Evolutionary conservation across 1,140 invertebrate genomes (phyloP).

Genomic region (Belonocnema kinseyi): DNA sequence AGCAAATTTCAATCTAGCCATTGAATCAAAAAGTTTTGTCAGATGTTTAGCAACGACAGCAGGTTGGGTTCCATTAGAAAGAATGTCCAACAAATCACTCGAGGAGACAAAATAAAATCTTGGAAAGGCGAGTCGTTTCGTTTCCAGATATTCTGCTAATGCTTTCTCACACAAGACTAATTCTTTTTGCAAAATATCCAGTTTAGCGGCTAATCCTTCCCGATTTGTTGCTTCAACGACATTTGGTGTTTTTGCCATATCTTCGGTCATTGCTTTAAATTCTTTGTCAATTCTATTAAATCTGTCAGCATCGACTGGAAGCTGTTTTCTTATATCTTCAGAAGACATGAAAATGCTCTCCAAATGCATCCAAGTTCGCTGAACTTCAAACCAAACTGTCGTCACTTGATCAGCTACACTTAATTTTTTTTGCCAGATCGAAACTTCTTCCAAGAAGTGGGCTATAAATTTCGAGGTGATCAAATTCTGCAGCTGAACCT

Average conservation of each 20-base stretch:
- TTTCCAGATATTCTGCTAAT: constrained; percentile 96
- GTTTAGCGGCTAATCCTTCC: constrained; percentile 83
- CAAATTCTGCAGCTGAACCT: constrained; percentile 95
- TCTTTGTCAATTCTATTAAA: constrained; percentile 94
- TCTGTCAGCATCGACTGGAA: constrained; percentile 93
- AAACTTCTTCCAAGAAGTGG: constrained; percentile 95
- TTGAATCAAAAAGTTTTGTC: constrained; percentile 97
- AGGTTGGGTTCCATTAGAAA: constrained; percentile 97
- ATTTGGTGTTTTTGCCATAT: constrained; percentile 87
- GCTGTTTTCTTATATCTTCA: constrained; percentile 95
- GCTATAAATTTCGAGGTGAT: constrained; percentile 98
- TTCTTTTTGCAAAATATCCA: constrained; percentile 90
- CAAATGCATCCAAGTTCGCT: constrained; percentile 96
- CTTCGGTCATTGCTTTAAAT: constrained; percentile 87
- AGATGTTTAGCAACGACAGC: constrained; percentile 90
- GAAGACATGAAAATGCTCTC: constrained; percentile 99
- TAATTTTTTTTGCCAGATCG: constrained; percentile 94
- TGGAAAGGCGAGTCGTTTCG: constrained; percentile 97
- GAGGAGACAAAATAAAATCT: constrained; percentile 98
- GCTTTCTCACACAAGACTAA: constrained; percentile 97
- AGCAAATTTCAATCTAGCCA: constrained; percentile 90
- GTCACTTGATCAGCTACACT: constrained; percentile 95
- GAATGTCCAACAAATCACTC: constrained; percentile 95
- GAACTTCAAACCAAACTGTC: constrained; percentile 96
- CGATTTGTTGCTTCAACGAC: constrained; percentile 94